These are phyloP conservation scores for Brachirus orientalis DNA, from an alignment of 2,113 vertebrate species.

Conservation along the genomic window DNA sequence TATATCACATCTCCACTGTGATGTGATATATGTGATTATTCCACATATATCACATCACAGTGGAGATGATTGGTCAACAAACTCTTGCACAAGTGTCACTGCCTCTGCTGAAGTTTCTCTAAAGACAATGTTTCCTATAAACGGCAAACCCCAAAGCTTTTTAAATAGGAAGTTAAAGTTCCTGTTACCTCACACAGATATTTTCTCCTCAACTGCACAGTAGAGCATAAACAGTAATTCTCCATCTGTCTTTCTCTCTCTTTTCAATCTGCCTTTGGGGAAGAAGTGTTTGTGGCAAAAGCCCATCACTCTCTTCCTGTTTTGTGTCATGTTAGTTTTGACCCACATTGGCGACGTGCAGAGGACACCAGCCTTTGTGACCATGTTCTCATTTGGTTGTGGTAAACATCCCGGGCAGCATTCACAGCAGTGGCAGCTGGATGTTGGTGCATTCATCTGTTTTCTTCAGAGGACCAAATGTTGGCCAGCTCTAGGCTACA, in stretches of 20 bases:
- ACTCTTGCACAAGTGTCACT: conserved; percentile 1
- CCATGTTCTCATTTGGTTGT: conserved; percentile 10
- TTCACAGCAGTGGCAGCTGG: background rate
- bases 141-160: conserved; percentile 19
- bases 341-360: conserved; percentile 1
- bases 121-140: conserved; percentile 24
- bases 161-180: conserved; percentile 19
- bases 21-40: too few relatives aligned
- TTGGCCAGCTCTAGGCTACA: conserved; percentile 10
- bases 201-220: conserved; percentile 20
- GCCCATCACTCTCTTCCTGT: conserved; percentile 32
- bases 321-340: conserved; percentile 38
- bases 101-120: conserved; percentile 19
- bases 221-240: conserved; percentile 40
- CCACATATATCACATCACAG: background rate
- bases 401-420: conserved; percentile 14
- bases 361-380: conserved; percentile 7
- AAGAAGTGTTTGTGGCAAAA: conserved; percentile 18
- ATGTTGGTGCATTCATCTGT: too few relatives aligned
- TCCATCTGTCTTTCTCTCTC: conserved; percentile 41
- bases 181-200: conserved; percentile 20
- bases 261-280: conserved; percentile 36
- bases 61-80: conserved; percentile 15
- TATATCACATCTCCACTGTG: too few relatives aligned
- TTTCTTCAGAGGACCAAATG: conserved; percentile 13